Conservation (phyloP, 2,888 invertebrate species). For the Eupithecia dodoneata region DNA sequence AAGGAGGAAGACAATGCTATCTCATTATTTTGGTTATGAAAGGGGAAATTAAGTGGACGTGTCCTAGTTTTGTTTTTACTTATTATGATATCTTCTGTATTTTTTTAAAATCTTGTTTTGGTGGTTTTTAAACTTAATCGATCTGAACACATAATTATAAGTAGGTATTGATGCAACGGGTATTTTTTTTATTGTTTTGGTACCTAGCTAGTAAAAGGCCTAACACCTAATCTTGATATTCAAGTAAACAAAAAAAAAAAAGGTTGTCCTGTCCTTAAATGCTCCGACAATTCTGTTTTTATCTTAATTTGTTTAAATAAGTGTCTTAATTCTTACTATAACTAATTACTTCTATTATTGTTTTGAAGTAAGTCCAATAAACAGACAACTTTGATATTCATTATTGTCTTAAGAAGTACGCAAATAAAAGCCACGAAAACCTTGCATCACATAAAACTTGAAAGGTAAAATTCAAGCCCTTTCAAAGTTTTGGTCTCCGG, state of each 20-base stretch:
- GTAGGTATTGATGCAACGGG: too few relatives aligned
- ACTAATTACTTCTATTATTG: not conserved
- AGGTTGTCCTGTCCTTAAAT: not conserved
- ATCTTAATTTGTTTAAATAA: too few relatives aligned
- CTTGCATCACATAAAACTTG: not conserved
- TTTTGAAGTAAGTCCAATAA: not conserved
- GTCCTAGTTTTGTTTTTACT: not conserved
- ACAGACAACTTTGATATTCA: not conserved
- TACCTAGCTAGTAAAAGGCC: not conserved
- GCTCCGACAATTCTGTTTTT: not conserved
- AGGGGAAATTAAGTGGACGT: slow-evolving; percentile 11
- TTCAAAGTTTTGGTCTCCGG: slow-evolving; percentile 11
- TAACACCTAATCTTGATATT: not conserved
- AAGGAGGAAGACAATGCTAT: slow-evolving; percentile 27
- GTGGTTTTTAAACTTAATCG: too few relatives aligned
- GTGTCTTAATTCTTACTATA: not conserved
- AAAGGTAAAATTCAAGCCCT: slow-evolving; percentile 12
- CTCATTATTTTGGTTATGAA: slow-evolving; percentile 19
- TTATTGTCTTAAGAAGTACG: not conserved
- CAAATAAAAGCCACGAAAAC: not conserved
- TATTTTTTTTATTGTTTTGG: too few relatives aligned
- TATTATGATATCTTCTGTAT: not conserved
- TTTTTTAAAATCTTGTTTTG: not conserved
- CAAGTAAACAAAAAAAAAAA: not conserved
- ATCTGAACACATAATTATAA: too few relatives aligned